Evolutionary conservation across 2,113 vertebrate species (phyloP).

Genomic region (Coreoperca whiteheadi): DNA sequence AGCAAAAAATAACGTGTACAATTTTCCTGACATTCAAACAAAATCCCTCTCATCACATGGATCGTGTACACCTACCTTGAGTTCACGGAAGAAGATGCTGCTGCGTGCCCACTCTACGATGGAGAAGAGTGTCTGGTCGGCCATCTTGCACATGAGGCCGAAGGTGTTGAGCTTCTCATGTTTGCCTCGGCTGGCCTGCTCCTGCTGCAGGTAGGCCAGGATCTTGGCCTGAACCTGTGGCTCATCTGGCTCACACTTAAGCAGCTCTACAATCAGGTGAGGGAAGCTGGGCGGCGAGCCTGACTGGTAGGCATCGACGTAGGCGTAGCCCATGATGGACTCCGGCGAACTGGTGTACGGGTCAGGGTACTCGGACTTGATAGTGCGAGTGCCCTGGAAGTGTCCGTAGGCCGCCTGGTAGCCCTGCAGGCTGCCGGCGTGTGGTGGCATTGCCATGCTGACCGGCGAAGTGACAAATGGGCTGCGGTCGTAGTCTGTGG

Average conservation of each 20-base stretch:
- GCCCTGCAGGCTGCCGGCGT: constrained; percentile 92
- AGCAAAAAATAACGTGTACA: constrained; percentile 7
- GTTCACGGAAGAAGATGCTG: constrained; percentile 98
- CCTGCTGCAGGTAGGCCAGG: constrained; percentile 95
- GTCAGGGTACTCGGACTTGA: constrained; percentile 99
- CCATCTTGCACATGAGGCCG: constrained; percentile 99
- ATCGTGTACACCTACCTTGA: constrained; percentile 89
- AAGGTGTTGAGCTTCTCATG: constrained; percentile 98
- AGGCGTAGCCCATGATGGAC: constrained; percentile 97
- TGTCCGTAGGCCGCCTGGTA: constrained; percentile 95
- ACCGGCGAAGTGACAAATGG: constrained; percentile 97
- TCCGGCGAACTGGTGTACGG: constrained; percentile 97
- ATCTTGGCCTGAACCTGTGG: constrained; percentile 97
- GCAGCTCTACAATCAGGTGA: constrained; percentile 95
- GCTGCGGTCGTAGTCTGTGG: constrained; percentile 96
- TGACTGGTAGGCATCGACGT: constrained; percentile 92
- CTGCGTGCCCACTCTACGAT: constrained; percentile 99
- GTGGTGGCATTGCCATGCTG: constrained; percentile 99
- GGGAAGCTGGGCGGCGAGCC: constrained; percentile 95
- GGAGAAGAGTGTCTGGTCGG: constrained; percentile 98
- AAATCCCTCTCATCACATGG: not conserved
- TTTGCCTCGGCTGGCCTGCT: constrained; percentile 94
- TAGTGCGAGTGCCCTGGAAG: constrained; percentile 94
- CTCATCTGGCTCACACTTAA: constrained; percentile 98
- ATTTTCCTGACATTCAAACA: not conserved